Percentiles rank a stretch among this genome's conserved stretches.
These are phyloP conservation scores for Sinocyclocheilus grahami DNA, from an alignment of 2,113 vertebrate species.

Conservation along the genomic window DNA sequence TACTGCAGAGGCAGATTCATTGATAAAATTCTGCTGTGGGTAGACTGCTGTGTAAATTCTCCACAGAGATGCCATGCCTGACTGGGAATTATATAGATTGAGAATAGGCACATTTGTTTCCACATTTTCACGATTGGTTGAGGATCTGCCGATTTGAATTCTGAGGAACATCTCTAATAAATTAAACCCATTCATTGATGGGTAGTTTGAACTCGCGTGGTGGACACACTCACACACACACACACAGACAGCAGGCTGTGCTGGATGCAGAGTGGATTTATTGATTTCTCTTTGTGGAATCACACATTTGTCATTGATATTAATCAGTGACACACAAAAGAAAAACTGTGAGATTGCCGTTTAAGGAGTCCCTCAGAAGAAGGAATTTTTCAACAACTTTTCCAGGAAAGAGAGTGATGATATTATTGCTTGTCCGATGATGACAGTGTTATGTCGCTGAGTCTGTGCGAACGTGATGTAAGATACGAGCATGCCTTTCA, in stretches of 20 bases:
- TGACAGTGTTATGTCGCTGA: background rate
- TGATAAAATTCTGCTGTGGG: background rate
- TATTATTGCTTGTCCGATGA: background rate
- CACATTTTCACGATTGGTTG: background rate
- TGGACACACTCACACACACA: background rate
- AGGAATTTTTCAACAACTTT: background rate
- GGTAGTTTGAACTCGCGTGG: background rate
- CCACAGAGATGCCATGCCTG: background rate
- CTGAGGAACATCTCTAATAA: constrained; percentile 3
- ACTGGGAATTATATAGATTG: background rate
- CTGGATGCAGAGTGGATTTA: background rate
- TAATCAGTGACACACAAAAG: background rate
- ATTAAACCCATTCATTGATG: background rate
- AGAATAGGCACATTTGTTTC: background rate
- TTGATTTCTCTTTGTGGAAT: background rate
- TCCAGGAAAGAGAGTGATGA: background rate
- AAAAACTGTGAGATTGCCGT: too few relatives aligned
- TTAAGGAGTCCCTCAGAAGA: too few relatives aligned
- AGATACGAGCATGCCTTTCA: background rate
- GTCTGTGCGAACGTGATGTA: background rate
- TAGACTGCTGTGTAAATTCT: background rate
- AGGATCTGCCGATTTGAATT: background rate
- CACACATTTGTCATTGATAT: background rate
- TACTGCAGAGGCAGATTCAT: constrained; percentile 7
- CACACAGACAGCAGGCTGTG: background rate